Evolutionary conservation across 2,797 vertebrate species (phyloP), one percentile per base, ranked within the genome.

Genomic region (Cyclopterus lumpus): DNA sequence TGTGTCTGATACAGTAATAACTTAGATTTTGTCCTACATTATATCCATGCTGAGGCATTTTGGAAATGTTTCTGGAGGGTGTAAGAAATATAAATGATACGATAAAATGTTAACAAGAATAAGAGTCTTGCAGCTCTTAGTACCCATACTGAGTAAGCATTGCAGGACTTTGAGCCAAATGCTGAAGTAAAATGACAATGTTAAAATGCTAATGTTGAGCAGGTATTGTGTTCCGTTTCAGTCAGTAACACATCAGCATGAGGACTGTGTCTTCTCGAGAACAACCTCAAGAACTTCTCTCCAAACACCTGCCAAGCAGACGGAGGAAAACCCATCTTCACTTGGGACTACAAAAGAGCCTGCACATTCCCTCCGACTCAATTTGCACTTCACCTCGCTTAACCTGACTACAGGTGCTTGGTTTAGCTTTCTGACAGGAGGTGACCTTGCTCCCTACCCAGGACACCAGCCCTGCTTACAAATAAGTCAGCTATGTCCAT

Each of bases 1-100:
- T 54, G 72, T 55, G 70, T 78, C 69, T 85, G 80, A 87, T 85
- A 79, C 28, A 69, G 73, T 81, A 82, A 72, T 67, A 74, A 81
- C 70, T 82, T 80, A 65, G 67, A 87, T 81, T 78, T 53, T 77
- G 71, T 53, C 67, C 34, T 57, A 46, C 64, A 48, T 59, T 24
- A 71, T 65, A 65, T 71, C 61, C 58, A 72, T 53, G 58, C 44
- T 9, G 65, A 88, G 12, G 14, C 55, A 42, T 79, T 73, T 67
- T 67, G 20, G 30, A 79, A 87, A 77, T 68, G 54, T 59, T 68
- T 55, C 28, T 24, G 54, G 72, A 28, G 57, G 36, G 1, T 74
- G 32, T 6, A 40, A 58, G 42, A 68, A 70, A 30, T n/a, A 34
- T 5, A 62, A 61, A 34, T 69, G 0, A 38, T 42, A 30, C 22